Evolutionary conservation across 2,888 invertebrate species (phyloP).

Genomic region (Lottia gigantea): DNA sequence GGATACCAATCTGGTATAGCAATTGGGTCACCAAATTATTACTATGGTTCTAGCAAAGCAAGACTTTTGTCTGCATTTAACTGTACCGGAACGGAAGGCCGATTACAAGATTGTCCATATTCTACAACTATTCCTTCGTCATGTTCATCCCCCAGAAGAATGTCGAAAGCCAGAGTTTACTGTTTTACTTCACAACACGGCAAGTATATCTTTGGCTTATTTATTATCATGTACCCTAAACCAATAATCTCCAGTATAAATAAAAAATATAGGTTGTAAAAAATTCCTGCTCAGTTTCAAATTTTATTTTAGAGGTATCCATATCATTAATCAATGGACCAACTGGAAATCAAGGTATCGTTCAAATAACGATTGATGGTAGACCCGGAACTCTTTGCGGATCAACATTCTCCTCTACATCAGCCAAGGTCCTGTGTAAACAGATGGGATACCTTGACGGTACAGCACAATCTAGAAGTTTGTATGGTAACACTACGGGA

Average conservation of each 20-base stretch:
- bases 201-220: too few species aligned
- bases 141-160: neutral
- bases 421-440: slow-evolving; percentile 47
- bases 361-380: slow-evolving; percentile 44
- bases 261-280: too few species aligned
- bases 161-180: slow-evolving; percentile 6
- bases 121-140: slow-evolving; percentile 3
- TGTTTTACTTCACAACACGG: neutral
- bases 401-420: slow-evolving; percentile 41
- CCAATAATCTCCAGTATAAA: too few species aligned
- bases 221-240: too few species aligned
- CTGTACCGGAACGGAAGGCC: slow-evolving; percentile 44
- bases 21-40: slow-evolving; percentile 41
- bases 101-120: slow-evolving; percentile 40
- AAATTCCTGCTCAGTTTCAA: too few species aligned
- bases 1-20: slow-evolving; percentile 44
- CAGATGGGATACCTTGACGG: slow-evolving; percentile 47
- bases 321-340: too few species aligned
- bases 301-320: too few species aligned
- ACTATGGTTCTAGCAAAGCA: slow-evolving; percentile 32
- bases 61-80: slow-evolving; percentile 47
- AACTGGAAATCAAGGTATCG: slow-evolving; percentile 32
- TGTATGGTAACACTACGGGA: slow-evolving; percentile 42
- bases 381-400: slow-evolving; percentile 49
- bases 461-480: slow-evolving; percentile 38